Base-by-base conservation (phyloP, 1,140 invertebrate genomes). In the Anagrus nilaparvatae region DNA sequence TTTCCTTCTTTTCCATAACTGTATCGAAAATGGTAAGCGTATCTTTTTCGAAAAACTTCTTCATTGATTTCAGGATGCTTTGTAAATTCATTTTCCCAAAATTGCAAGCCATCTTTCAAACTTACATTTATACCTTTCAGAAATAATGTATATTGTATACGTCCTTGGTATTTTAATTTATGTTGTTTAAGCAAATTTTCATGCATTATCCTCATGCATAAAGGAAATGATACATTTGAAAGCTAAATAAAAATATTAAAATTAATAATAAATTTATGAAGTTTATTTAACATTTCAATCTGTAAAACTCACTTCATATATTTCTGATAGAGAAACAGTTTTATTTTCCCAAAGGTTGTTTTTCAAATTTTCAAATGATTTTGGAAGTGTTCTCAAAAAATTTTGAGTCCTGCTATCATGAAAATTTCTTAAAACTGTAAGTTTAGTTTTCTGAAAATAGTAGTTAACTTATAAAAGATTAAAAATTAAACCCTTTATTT, bases 1-100 rank as follows among this genome's bases (percentile, higher is more conserved):
- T 83, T 92, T 7, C 95, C 95, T 61, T 94, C 93, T 71, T 94
- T 88, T 23, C 95, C 95, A 71, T 92, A 98, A 58, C 84, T 86
- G 65, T 97, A 90, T 28, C 90, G 77, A 33, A 98, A 81, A 56
- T 81, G 82, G 58, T 99, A 99, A 7, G 82, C 72, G 70, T 97
- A 94, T 43, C 79, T 68, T 58, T 95, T 96, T 33, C 95, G 84
- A 77, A 98, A 99, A 73, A 87, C 89, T 48, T 89, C 84, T 6
- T 67, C 55, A n/a, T n/a, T n/a, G n/a, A n/a, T n/a, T 60, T 96
- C 90, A 63, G 94, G 90, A 51, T 75, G 78, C 65, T 92, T 90
- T 3, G 79, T 82, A 54, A 98, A 97, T 59, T 97, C 92, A 18
- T 81, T 73, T 51, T 82, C 75, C 87, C 91, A 99, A 60, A 94